Evolutionary conservation across 1,140 invertebrate genomes (phyloP).

Genomic region (Saccostrea glomerata): DNA sequence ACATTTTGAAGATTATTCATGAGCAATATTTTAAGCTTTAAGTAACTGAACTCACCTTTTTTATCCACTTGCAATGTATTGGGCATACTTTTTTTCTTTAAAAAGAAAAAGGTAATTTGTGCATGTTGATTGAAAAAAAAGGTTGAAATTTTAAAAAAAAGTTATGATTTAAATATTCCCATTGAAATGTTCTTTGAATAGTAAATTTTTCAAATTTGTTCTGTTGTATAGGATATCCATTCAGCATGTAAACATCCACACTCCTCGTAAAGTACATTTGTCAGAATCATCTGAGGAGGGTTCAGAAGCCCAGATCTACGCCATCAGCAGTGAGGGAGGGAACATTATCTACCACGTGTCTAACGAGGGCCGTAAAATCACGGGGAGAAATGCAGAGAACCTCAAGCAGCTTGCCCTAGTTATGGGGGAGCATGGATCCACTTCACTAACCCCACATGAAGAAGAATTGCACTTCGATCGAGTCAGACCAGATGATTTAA

Average conservation of each 20-base stretch:
- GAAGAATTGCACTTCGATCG: constrained; percentile 75
- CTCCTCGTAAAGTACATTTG: constrained; percentile 82
- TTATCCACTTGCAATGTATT: too few species aligned
- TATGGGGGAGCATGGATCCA: constrained; percentile 68
- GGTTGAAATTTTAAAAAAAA: too few species aligned
- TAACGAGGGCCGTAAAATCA: constrained; percentile 64
- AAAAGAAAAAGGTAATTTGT: too few species aligned
- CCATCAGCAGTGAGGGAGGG: constrained; percentile 91
- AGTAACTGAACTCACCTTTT: too few species aligned
- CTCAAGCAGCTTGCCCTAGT: constrained; percentile 74
- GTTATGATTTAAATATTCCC: not conserved
- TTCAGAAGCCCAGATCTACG: constrained; percentile 86
- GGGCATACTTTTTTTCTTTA: too few species aligned
- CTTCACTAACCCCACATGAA: constrained; percentile 63
- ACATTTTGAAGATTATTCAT: too few species aligned
- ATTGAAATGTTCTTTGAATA: too few species aligned
- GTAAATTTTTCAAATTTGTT: constrained; percentile 38
- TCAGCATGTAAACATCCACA: constrained; percentile 89
- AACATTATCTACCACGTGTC: constrained; percentile 92
- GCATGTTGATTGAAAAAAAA: too few species aligned
- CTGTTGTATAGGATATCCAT: constrained; percentile 84
- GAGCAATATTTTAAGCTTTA: too few species aligned
- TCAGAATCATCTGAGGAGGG: constrained; percentile 70
- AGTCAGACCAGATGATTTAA: constrained; percentile 74
- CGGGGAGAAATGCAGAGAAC: constrained; percentile 68